Conservation (phyloP, 2,113 vertebrate species). For the Corvus moneduloides region DNA sequence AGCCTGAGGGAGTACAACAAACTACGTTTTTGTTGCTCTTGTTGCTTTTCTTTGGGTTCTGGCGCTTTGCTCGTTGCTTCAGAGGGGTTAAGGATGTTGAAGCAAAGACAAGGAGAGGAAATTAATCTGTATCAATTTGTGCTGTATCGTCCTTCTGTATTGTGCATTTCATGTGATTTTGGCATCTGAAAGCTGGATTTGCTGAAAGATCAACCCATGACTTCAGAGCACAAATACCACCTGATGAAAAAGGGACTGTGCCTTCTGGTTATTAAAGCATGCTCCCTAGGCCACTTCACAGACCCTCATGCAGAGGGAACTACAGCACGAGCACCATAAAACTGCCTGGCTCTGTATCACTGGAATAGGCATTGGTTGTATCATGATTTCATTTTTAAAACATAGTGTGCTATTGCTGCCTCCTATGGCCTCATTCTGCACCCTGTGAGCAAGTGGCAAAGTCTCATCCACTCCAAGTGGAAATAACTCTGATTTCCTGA, state of each 20-base stretch:
- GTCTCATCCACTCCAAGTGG: not conserved
- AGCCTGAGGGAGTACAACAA: not conserved
- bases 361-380: not conserved
- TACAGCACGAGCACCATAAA: not conserved
- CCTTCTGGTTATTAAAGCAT: not conserved
- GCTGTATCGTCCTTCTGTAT: not conserved
- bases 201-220: not conserved
- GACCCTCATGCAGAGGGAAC: not conserved
- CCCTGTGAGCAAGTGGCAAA: not conserved
- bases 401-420: fast-evolving
- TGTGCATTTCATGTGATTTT: not conserved
- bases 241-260: not conserved
- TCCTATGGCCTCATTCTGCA: not conserved
- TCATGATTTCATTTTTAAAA: not conserved
- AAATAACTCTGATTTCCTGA: not conserved
- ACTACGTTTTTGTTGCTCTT: not conserved
- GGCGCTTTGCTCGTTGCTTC: not conserved
- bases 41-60: not conserved
- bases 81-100: not conserved
- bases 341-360: not conserved
- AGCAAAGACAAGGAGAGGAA: not conserved
- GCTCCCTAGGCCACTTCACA: not conserved
- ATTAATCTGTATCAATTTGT: not conserved
- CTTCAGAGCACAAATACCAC: not conserved
- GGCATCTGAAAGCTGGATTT: not conserved